Percentiles rank a stretch among this genome's conserved stretches.
Evolutionary conservation across 2,797 vertebrate genomes (phyloP).

Genomic region (Poecilia gillii): DNA sequence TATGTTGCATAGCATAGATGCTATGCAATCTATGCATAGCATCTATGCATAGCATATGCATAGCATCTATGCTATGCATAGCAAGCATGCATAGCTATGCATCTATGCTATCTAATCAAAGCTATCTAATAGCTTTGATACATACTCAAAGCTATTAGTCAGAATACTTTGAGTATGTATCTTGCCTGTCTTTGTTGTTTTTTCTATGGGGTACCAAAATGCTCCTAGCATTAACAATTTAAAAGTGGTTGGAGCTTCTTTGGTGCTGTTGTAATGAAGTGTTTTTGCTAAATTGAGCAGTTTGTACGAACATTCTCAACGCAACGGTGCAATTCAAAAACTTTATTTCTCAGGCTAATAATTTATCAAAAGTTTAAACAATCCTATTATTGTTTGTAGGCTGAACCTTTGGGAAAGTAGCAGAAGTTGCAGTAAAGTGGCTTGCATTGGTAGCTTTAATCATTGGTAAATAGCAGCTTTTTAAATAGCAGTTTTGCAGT

Average conservation of each 20-base stretch:
- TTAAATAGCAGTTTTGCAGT: not conserved
- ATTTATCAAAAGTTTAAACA: no score
- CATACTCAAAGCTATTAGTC: no score
- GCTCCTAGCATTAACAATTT: not conserved
- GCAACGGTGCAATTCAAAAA: not conserved
- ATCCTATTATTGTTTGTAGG: not conserved
- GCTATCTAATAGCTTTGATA: no score
- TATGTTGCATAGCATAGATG: no score
- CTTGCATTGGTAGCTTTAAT: not conserved
- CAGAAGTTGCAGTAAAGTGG: not conserved
- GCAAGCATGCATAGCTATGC: no score
- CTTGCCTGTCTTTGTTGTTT: not conserved
- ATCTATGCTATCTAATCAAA: no score
- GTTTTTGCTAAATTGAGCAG: not conserved
- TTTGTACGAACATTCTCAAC: not conserved
- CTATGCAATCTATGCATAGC: no score
- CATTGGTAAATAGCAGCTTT: not conserved
- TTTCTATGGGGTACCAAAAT: not conserved
- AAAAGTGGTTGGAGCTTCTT: not conserved
- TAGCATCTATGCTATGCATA: no score
- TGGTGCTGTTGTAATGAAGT: not conserved
- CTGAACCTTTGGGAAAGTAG: not conserved
- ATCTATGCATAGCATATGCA: no score
- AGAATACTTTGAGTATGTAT: not conserved
- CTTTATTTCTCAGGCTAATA: no score